Base-by-base conservation (phyloP, 92 coral and sea anemone species). In the Chrysogorgia sp. region DNA sequence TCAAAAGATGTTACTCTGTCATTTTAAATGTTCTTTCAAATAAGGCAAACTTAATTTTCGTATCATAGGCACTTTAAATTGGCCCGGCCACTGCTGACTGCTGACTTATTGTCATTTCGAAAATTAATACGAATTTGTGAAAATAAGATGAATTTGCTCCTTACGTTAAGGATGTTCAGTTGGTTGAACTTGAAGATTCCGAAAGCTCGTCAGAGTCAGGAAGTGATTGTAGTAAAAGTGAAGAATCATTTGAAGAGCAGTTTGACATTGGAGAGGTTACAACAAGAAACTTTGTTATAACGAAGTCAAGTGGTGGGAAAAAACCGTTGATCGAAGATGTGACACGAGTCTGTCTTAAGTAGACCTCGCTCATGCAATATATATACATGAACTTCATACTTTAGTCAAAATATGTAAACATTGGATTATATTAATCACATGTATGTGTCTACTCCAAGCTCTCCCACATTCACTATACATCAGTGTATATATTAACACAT, bases 301-400 rank as follows among this genome's bases (percentile, higher is more conserved):
- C 50, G 40, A 69, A 69, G 48, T 24, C 76, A 25, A 35, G 31
- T 0, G 48, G 55, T 34, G 55, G 17, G 28, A 69, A 45, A 58
- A 69, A 69, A 21, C 76, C 76, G 7, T 45, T 69, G 40, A 69
- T 69, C 34, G 76, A 69, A 30, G 76, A 69, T 31, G 48, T 69
- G 1, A 69, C 76, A 58, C 48, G 41, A 61, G 12, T 10, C 19
- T 3, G 3, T 0, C 15, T 22, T 1, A n/a, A n/a, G n/a, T n/a
- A n/a, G 30, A 25, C 1, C 31, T 6, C 3, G 67, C 6, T 32
- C 67, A 0, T 13, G 30, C 40, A 29, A n/a, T 20, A 33, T 10
- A 33, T 34, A 25, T 10, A 34, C 3, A 64, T 34, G 40, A n/a
- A n/a, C n/a, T n/a, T n/a, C n/a, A n/a, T n/a, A n/a, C n/a, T n/a